Conservation (phyloP, 2,113 vertebrate genomes). For the Rhynchomys soricoides region DNA sequence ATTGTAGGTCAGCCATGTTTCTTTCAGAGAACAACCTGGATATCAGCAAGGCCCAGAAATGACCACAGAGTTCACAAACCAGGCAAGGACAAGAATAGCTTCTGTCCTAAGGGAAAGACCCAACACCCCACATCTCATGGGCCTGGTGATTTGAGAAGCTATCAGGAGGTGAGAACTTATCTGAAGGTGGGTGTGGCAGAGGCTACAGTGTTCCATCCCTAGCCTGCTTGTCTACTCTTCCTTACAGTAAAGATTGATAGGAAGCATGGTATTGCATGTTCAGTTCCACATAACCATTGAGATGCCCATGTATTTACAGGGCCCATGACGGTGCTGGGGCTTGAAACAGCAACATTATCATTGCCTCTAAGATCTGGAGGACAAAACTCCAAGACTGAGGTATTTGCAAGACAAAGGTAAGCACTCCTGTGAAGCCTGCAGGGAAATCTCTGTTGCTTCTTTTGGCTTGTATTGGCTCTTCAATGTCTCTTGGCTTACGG, state of each 20-base stretch:
- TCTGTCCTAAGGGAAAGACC: no score
- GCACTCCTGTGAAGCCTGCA: background rate
- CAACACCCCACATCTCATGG: background rate
- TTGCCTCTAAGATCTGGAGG: background rate
- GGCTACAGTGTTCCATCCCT: background rate
- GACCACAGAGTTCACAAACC: background rate
- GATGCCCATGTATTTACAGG: no score
- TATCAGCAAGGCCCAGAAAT: background rate
- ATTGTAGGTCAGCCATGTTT: background rate
- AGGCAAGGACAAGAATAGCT: background rate
- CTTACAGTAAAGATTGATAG: background rate
- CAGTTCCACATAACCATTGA: background rate
- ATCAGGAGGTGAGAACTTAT: background rate
- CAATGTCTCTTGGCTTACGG: background rate
- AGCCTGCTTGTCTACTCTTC: no score
- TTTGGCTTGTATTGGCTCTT: background rate
- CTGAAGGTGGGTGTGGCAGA: background rate
- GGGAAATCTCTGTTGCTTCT: background rate
- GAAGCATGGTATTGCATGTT: no score
- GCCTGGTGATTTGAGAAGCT: background rate
- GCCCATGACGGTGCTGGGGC: rapidly evolving
- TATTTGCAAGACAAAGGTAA: no score
- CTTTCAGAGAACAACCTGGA: background rate
- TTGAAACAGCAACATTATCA: background rate
- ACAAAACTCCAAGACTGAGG: background rate